Percentiles rank a stretch among this genome's conserved stretches.
Conservation (phyloP, 2,113 vertebrate genomes). For the Psittacula cyanocephala region DNA sequence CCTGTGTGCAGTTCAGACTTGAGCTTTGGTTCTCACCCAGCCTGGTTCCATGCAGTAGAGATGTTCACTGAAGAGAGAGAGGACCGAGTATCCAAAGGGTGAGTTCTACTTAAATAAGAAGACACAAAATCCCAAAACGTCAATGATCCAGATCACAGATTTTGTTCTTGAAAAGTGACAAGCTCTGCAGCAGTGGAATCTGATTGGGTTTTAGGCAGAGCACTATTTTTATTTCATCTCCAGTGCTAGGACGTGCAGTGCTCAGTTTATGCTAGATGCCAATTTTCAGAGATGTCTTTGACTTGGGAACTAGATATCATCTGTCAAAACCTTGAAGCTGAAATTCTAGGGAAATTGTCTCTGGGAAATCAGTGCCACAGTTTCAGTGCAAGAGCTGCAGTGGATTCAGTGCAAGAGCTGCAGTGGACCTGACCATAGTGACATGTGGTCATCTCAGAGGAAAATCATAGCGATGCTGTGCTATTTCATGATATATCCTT, state of each 20-base stretch:
- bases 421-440: not conserved
- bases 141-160: not conserved
- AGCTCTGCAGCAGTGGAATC: not conserved
- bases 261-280: not conserved
- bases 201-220: not conserved
- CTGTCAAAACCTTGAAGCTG: not conserved
- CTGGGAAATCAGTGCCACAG: not conserved
- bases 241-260: not conserved
- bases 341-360: not conserved
- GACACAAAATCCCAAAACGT: not conserved
- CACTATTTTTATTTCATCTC: not conserved
- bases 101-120: not conserved
- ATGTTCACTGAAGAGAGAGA: not conserved
- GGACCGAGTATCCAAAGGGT: not conserved
- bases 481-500: not conserved
- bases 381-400: not conserved
- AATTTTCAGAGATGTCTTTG: not conserved
- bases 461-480: not conserved
- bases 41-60: accelerated
- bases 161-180: not conserved
- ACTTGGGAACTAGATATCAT: not conserved
- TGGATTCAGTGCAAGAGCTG: not conserved
- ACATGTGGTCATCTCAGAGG: not conserved
- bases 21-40: not conserved
- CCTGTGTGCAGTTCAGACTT: not conserved